Evolutionary conservation across 2,797 vertebrate genomes (phyloP), one percentile per base, ranked within the genome.

Genomic region (Loriculus beryllinus): DNA sequence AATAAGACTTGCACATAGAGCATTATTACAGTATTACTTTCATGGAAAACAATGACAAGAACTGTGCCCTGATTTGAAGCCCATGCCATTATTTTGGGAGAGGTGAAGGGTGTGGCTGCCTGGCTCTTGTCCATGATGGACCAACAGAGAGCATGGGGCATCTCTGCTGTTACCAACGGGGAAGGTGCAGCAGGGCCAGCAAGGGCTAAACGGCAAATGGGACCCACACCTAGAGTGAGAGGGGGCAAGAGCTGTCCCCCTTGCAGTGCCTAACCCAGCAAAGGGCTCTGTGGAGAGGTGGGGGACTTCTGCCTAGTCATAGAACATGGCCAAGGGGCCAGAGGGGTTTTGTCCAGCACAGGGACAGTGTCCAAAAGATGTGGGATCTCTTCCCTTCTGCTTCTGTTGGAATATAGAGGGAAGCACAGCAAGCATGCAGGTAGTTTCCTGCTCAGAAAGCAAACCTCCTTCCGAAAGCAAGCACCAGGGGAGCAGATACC

Each of bases 81-180:
- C 47, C 79, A 18, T 40, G 20, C 6, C 39, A 74, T 69, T 42
- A 57, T 65, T 57, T 56, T 18, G 57, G 69, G 68, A 89, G 62
- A 67, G 62, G 76, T 77, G 74, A 72, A 69, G 82, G 69, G 90
- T 85, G 95, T 62, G 78, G 81, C 83, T 94, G 88, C 39, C 45
- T 0, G 0, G 42, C 26, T 57, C 43, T 25, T 52, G 48, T 10
- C 76, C 81, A 9, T 0, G 2, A n/a, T 3, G 37, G n/a, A 33
- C 49, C 72, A 57, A 42, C 0, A 1, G 54, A 57, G 5, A 78
- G 49, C 65, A 16, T 0, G 1, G 68, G 37, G 6, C 35, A 80
- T 10, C 45, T 77, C 40, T 63, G 67, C 13, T 4, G 0, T 48
- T 72, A 67, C 17, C 78, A 60, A 56, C 1, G 4, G 39, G 42